These are phyloP conservation scores for Aelia acuminata DNA, from an alignment of 2,888 invertebrate genomes.

Conservation along the genomic window DNA sequence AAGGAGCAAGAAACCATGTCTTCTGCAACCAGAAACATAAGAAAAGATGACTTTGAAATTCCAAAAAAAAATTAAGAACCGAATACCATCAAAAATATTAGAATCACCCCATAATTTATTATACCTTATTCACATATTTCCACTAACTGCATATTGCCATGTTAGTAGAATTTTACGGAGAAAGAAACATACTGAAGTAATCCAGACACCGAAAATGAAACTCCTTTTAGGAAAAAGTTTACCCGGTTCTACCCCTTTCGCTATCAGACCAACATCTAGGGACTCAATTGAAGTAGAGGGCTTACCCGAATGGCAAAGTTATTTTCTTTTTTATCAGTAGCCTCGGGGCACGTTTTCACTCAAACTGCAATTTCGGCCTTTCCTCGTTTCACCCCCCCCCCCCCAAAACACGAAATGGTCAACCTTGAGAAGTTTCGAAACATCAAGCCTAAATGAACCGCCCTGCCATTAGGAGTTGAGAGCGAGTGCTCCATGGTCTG, in stretches of 20 bases:
- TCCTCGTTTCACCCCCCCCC: background rate
- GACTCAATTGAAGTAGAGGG: background rate
- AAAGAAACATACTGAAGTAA: too few species aligned
- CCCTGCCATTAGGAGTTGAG: background rate
- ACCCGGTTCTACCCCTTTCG: background rate
- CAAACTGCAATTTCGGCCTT: slow-evolving; percentile 18
- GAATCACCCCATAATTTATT: too few species aligned
- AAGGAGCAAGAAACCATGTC: too few species aligned
- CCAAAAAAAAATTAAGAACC: too few species aligned
- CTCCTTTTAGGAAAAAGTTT: background rate
- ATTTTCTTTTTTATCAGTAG: background rate
- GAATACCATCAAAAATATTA: too few species aligned
- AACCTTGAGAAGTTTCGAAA: background rate
- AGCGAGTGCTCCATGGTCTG: background rate
- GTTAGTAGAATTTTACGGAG: too few species aligned
- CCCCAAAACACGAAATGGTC: background rate
- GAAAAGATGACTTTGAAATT: too few species aligned
- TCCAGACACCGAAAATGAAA: too few species aligned
- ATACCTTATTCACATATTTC: too few species aligned
- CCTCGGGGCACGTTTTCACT: slow-evolving; percentile 3
- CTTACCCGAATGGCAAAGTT: background rate
- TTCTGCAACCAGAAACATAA: too few species aligned
- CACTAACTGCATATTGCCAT: too few species aligned
- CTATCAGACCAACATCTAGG: background rate
- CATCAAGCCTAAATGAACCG: background rate